Conservation (phyloP, 2,113 vertebrate species). For the Hemichromis elongatus region DNA sequence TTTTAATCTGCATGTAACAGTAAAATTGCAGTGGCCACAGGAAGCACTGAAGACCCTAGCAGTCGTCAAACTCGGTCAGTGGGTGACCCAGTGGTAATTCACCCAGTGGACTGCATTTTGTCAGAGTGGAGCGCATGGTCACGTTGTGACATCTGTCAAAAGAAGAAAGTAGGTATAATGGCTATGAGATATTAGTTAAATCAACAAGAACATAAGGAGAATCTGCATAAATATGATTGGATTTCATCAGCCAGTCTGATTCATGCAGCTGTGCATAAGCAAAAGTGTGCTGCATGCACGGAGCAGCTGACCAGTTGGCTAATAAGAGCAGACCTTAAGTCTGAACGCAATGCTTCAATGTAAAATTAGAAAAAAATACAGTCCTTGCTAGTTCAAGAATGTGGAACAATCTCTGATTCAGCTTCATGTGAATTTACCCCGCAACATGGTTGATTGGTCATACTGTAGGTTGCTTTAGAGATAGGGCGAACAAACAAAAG, state of each 20-base stretch:
- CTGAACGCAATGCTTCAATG: not conserved
- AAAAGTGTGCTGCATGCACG: not conserved
- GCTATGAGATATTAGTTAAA: not conserved
- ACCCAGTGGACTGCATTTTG: conserved; percentile 77
- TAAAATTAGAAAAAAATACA: not conserved
- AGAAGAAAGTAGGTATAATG: conserved; percentile 79
- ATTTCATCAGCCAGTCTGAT: not conserved
- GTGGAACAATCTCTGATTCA: not conserved
- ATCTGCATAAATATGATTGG: not conserved
- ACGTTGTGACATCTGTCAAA: conserved; percentile 83
- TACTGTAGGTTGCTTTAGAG: not conserved
- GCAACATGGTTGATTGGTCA: not conserved
- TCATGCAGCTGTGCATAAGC: not conserved
- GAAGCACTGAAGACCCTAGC: not conserved
- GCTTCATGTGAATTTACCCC: not conserved
- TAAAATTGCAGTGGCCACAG: not conserved
- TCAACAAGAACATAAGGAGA: rapidly evolving
- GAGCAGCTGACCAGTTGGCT: not conserved
- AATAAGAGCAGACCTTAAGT: not conserved
- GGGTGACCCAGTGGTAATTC: not conserved
- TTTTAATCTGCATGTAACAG: conserved; percentile 10
- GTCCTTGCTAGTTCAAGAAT: not conserved
- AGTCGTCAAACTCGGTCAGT: conserved; percentile 35
- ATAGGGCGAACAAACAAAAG: not conserved
- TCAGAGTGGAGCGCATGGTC: conserved; percentile 88